phyloP scores from a whole-genome alignment of 1,140 invertebrate genomes.

The Saccostrea cuccullata region DNA sequence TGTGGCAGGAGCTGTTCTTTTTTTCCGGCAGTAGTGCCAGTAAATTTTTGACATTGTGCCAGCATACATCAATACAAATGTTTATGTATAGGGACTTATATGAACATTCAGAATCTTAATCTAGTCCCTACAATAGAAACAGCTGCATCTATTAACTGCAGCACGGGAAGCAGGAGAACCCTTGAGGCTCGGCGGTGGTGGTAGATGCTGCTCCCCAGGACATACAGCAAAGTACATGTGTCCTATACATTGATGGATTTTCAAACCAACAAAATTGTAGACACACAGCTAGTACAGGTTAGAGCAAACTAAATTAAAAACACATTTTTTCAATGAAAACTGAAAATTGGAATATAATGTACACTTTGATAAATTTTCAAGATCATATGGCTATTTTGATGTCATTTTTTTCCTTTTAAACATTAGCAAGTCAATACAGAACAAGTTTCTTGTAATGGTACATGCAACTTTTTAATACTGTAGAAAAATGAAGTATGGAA shows the following conservation, averaged over 20 bases:
- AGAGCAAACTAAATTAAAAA: not conserved
- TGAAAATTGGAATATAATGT: no score
- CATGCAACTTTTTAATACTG: not conserved
- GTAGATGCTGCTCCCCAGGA: slow-evolving; percentile 30
- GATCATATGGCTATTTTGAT: no score
- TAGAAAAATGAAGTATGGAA: slow-evolving; percentile 23
- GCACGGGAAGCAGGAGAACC: not conserved
- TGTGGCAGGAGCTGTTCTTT: slow-evolving; percentile 28
- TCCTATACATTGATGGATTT: slow-evolving; percentile 31
- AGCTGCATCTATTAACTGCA: not conserved
- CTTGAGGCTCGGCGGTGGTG: slow-evolving; percentile 41
- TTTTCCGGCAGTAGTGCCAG: slow-evolving; percentile 35
- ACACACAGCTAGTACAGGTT: slow-evolving; percentile 47
- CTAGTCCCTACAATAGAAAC: slow-evolving; percentile 21
- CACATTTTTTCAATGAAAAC: no score
- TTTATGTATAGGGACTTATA: slow-evolving; percentile 31
- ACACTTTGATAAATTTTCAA: no score
- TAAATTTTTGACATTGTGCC: slow-evolving; percentile 33
- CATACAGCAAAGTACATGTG: slow-evolving; percentile 42
- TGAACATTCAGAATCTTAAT: slow-evolving; percentile 32
- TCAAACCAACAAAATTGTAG: not conserved
- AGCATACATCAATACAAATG: slow-evolving; percentile 30
- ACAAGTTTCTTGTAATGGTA: no score
- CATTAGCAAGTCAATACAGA: no score
- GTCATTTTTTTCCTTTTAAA: no score